phyloP scores from a whole-genome alignment of 2,797 vertebrate species.

The Sparidentex hasta region DNA sequence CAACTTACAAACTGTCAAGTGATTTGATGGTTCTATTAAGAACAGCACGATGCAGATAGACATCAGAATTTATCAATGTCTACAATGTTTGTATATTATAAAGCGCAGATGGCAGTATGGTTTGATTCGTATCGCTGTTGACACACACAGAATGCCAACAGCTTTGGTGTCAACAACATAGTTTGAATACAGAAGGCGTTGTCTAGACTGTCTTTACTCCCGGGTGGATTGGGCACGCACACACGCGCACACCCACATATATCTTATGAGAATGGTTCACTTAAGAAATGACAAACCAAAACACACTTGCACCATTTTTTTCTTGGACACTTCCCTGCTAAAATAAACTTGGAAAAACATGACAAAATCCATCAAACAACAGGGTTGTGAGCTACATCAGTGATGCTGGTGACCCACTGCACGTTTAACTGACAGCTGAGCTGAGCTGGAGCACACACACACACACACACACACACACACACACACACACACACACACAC shows the following conservation, averaged over 20 bases:
- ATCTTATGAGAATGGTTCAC: background rate
- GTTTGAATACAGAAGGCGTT: slow-evolving; percentile 10
- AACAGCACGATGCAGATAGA: background rate
- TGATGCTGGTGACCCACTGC: background rate
- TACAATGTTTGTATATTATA: slow-evolving; percentile 1
- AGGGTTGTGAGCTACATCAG: background rate
- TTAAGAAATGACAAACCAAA: background rate
- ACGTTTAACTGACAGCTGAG: background rate
- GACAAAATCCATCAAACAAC: background rate
- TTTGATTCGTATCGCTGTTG: slow-evolving; percentile 24
- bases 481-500: no score
- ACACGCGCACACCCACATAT: background rate
- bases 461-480: no score
- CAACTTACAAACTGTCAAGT: background rate
- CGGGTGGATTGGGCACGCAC: background rate
- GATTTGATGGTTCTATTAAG: background rate
- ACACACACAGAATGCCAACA: slow-evolving; percentile 8
- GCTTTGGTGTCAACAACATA: slow-evolving; percentile 9
- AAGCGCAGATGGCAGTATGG: background rate
- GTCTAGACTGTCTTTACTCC: slow-evolving; percentile 15
- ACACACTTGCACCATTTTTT: background rate
- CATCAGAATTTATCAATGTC: background rate
- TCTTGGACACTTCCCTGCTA: background rate
- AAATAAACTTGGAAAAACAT: background rate
- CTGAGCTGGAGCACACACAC: background rate